These are phyloP conservation scores for Lasioglossum baleicum DNA, from an alignment of 1,140 invertebrate species.

Conservation along the genomic window DNA sequence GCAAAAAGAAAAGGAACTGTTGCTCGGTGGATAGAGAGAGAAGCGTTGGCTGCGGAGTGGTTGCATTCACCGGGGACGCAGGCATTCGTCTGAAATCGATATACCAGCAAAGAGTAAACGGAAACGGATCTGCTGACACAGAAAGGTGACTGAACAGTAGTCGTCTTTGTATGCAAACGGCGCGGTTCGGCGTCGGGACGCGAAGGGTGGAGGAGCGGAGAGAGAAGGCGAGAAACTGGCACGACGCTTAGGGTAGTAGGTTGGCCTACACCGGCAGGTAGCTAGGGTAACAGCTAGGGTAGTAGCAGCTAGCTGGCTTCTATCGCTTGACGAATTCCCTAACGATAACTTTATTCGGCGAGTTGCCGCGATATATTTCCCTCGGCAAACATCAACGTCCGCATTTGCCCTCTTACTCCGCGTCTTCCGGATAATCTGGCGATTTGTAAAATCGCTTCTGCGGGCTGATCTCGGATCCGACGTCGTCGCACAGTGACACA, in stretches of 20 bases:
- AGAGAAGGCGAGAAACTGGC: constrained; percentile 56
- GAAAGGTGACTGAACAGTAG: constrained; percentile 26
- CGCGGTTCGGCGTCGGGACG: too few species aligned
- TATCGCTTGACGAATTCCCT: constrained; percentile 68
- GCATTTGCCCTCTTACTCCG: too few species aligned
- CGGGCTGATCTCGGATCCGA: constrained; percentile 29
- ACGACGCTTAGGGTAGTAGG: too few species aligned
- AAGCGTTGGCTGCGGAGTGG: too few species aligned
- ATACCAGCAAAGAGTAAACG: constrained; percentile 39
- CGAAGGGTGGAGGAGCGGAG: too few species aligned
- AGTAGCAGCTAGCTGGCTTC: too few species aligned
- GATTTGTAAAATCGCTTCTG: constrained; percentile 41
- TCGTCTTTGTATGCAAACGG: constrained; percentile 65
- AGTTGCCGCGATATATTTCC: constrained; percentile 48
- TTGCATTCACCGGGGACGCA: too few species aligned
- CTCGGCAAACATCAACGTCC: constrained; percentile 4
- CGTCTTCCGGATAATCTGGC: constrained; percentile 39
- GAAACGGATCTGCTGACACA: constrained; percentile 33
- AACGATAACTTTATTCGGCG: constrained; percentile 69
- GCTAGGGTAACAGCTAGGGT: too few species aligned
- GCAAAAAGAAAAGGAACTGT: too few species aligned
- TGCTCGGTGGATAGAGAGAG: too few species aligned
- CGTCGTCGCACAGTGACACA: neutral
- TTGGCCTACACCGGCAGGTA: too few species aligned
- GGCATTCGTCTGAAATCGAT: constrained; percentile 46